These are phyloP conservation scores for Torymus texanus DNA, from an alignment of 2,888 invertebrate genomes.

Conservation along the genomic window DNA sequence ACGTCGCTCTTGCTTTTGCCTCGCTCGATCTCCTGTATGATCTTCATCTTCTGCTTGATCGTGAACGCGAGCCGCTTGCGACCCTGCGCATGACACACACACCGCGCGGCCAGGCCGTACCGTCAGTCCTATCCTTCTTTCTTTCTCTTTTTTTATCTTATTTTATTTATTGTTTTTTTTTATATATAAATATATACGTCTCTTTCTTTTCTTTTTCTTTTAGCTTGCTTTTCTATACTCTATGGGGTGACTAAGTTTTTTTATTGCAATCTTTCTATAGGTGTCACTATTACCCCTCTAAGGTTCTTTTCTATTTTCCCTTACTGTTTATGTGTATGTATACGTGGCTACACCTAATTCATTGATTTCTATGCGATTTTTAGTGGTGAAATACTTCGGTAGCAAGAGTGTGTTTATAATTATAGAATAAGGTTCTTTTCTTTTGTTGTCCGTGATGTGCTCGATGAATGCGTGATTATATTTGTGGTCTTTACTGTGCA, in stretches of 20 bases:
- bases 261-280: slow-evolving; percentile 15
- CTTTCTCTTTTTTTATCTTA: slow-evolving; percentile 18
- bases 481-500: slow-evolving; percentile 46
- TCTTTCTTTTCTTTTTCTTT: slow-evolving; percentile 34
- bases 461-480: slow-evolving; percentile 51
- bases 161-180: background rate
- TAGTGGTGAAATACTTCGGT: background rate
- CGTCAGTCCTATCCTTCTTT: slow-evolving; percentile 31
- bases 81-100: slow-evolving; percentile 72
- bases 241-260: slow-evolving; percentile 17
- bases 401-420: slow-evolving; percentile 12
- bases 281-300: slow-evolving; percentile 20
- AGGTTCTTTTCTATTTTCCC: slow-evolving; percentile 36
- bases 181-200: background rate
- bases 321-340: slow-evolving; percentile 16
- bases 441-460: slow-evolving; percentile 43
- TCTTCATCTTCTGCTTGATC: slow-evolving; percentile 80
- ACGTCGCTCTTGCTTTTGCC: slow-evolving; percentile 79
- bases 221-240: slow-evolving; percentile 39
- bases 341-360: too few relatives aligned
- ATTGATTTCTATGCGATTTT: background rate
- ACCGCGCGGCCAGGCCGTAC: slow-evolving; percentile 32
- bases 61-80: slow-evolving; percentile 80
- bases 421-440: background rate
- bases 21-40: slow-evolving; percentile 78